A percentile compares a stretch with the other conserved stretches of the same genome.
Conservation (phyloP, 2,797 vertebrate species). For the Hipposideros larvatus region DNA sequence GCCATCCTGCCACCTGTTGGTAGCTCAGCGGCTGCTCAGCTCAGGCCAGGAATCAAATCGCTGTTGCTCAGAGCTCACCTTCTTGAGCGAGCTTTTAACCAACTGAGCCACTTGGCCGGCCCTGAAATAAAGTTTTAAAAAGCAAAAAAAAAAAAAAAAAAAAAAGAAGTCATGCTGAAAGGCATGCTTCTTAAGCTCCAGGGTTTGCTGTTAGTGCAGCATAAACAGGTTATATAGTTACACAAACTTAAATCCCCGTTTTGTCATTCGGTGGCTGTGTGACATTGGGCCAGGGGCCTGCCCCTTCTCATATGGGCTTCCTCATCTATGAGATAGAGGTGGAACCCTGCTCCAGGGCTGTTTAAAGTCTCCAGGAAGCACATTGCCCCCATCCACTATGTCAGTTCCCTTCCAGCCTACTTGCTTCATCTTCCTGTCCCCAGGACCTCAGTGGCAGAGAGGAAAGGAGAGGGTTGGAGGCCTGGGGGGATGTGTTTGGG, state of each 20-base stretch:
- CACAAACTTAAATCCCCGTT: background rate
- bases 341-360: background rate
- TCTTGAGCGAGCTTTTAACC: too few relatives aligned
- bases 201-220: background rate
- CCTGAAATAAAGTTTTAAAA: background rate
- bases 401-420: background rate
- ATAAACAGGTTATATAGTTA: background rate
- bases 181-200: background rate
- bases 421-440: background rate
- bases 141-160: too few relatives aligned
- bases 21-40: too few relatives aligned
- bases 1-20: too few relatives aligned
- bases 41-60: too few relatives aligned
- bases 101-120: too few relatives aligned
- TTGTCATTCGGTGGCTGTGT: background rate
- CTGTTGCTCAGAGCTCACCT: too few relatives aligned
- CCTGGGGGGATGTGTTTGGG: background rate
- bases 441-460: background rate
- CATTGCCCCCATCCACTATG: accelerated
- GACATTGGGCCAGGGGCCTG: background rate
- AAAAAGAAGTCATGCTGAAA: too few relatives aligned
- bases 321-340: background rate
- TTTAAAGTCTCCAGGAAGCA: background rate
- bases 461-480: background rate
- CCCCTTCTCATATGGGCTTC: background rate